These are phyloP conservation scores for Latrodectus hesperus DNA, from an alignment of 2,888 invertebrate genomes.

Conservation along the genomic window DNA sequence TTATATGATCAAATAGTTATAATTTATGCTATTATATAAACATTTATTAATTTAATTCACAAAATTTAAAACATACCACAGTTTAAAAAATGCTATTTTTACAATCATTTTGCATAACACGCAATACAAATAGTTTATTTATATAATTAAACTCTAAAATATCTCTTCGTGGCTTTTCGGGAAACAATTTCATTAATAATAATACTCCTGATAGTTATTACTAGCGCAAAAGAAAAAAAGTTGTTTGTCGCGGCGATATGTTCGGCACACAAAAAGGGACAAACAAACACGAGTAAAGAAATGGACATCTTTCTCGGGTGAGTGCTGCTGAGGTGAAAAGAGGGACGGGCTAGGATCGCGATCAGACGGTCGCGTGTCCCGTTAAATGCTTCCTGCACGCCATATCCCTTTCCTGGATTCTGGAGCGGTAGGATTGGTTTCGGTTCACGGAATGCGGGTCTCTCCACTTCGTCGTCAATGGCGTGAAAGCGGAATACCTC, in stretches of 20 bases:
- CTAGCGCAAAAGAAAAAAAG: not conserved
- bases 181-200: too few species aligned
- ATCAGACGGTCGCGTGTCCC: constrained; percentile 58
- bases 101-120: too few species aligned
- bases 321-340: constrained; percentile 51
- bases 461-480: not conserved
- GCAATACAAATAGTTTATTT: too few species aligned
- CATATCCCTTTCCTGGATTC: constrained; percentile 2
- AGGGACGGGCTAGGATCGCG: constrained; percentile 31
- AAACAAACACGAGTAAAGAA: constrained; percentile 1
- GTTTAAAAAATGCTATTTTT: too few species aligned
- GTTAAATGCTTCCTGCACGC: constrained; percentile 51
- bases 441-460: constrained; percentile 10
- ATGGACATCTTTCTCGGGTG: constrained; percentile 9
- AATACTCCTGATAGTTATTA: not conserved
- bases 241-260: not conserved
- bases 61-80: too few species aligned
- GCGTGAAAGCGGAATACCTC: not conserved
- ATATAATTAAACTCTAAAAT: too few species aligned
- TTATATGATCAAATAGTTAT: too few species aligned
- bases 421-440: constrained; percentile 30
- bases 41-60: too few species aligned
- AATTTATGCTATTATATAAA: too few species aligned
- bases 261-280: constrained; percentile 1
- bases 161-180: too few species aligned